These are phyloP conservation scores for Crambe crambe DNA, from an alignment of 37 sponge, comb jelly and placozoan genomes.

Conservation along the genomic window DNA sequence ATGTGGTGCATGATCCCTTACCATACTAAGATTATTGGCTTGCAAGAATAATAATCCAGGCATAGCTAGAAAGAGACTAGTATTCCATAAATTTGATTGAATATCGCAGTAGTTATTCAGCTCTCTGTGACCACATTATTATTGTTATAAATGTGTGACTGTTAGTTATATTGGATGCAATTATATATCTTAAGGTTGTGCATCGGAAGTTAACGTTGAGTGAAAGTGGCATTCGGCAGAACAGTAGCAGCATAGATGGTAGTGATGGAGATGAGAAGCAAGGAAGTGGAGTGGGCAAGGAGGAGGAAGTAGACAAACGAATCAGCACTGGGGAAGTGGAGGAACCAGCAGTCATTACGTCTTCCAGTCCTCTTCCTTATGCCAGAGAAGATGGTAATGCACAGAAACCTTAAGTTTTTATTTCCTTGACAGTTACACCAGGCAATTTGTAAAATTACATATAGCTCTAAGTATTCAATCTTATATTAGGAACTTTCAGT, in stretches of 20 bases:
- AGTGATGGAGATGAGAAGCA: not conserved
- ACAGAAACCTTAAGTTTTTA: too few relatives aligned
- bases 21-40: too few relatives aligned
- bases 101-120: too few relatives aligned
- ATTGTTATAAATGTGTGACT: too few relatives aligned
- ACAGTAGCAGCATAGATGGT: not conserved
- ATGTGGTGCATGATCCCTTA: not conserved
- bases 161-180: too few relatives aligned
- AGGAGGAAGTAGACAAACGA: not conserved
- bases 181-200: not conserved
- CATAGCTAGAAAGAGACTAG: too few relatives aligned
- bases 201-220: not conserved
- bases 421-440: too few relatives aligned
- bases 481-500: too few relatives aligned
- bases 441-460: not conserved
- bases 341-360: not conserved
- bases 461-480: not conserved
- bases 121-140: too few relatives aligned
- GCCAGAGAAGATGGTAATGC: not conserved
- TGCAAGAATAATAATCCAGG: too few relatives aligned
- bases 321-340: conserved; percentile 10
- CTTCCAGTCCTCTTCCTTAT: conserved; percentile 4
- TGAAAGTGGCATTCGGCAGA: not conserved
- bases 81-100: too few relatives aligned
- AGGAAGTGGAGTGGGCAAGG: not conserved